phyloP scores from a whole-genome alignment of 2,797 vertebrate species.

The Mormyrops boulengeri region DNA sequence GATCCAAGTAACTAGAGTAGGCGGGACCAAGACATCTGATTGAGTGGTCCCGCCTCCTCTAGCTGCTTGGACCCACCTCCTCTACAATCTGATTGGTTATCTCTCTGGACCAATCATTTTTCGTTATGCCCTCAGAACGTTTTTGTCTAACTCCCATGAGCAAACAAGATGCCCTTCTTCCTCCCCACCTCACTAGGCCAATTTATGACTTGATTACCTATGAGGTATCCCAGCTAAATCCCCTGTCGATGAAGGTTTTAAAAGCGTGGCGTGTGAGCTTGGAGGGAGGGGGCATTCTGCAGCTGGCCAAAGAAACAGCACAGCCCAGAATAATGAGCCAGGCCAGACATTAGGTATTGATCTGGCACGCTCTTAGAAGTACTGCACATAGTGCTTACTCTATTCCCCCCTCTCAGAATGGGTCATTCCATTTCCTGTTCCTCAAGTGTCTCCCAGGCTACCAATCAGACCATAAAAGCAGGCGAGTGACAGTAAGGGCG shows the following conservation, averaged over 20 bases:
- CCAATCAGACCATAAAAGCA: background rate
- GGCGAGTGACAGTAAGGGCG: background rate
- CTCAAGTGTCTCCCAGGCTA: background rate
- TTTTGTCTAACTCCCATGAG: background rate
- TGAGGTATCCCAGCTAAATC: slow-evolving; percentile 47
- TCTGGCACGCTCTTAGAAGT: slow-evolving; percentile 41
- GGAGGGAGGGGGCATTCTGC: background rate
- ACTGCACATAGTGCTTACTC: slow-evolving; percentile 22
- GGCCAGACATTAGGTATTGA: slow-evolving; percentile 50
- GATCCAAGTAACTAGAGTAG: background rate
- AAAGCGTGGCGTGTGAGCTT: slow-evolving; percentile 19
- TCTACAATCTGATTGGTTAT: background rate
- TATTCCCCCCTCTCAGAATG: background rate
- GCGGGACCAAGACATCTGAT: background rate
- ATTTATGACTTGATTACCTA: slow-evolving; percentile 44
- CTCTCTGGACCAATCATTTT: background rate
- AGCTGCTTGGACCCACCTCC: background rate
- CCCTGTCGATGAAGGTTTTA: slow-evolving; percentile 38
- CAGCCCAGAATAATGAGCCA: slow-evolving; percentile 29
- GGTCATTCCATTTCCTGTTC: background rate
- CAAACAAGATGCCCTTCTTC: background rate
- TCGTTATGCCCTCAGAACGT: background rate
- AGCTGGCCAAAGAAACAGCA: background rate
- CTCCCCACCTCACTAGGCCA: slow-evolving; percentile 34
- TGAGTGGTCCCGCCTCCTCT: background rate